Evolutionary conservation across 2,888 invertebrate species (phyloP), one percentile per base, ranked within the genome.

Genomic region (Entomobrya multifasciata): DNA sequence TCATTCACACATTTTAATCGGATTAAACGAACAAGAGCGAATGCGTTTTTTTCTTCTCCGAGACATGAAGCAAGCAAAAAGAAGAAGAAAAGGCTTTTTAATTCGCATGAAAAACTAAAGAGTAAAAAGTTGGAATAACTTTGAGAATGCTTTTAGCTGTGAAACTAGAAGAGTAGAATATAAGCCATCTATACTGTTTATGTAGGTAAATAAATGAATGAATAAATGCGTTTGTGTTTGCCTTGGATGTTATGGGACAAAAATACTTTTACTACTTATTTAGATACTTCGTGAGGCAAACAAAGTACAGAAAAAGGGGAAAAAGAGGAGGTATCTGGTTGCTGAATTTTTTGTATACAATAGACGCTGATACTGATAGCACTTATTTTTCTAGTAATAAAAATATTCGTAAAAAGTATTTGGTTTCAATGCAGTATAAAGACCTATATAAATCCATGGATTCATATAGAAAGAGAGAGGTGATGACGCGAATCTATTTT

Each of bases 1-100:
- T 81, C 86, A 86, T 86, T 86, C 86, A 86, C 86, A 81, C 62
- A n/a, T 86, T 79, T 86, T 86, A 86, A 86, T 86, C 86, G 86
- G 81, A 81, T 86, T 80, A 80, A 4, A 67, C 80, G 86, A 86
- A 25, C 57, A 20, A 44, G 41, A 44, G 65, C 86, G 86, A 74
- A 65, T 55, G n/a, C n/a, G n/a, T n/a, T n/a, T n/a, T 76, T 80
- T 57, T 67, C 47, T n/a, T n/a, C 11, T 62, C 44, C 25, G 78
- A 44, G 27, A n/a, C n/a, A 70, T 25, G 30, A 27, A n/a, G 20
- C n/a, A n/a, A n/a, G n/a, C n/a, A n/a, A 62, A 60, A 17, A 15
- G 22, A 36, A 67, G 13, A 36, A 65, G 22, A 22, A 1, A n/a
- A n/a, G 44, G 25, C 52, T 22, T n/a, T n/a, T n/a, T n/a, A n/a